Evolutionary conservation across 2,888 invertebrate species (phyloP).

Genomic region (Andrena bucephala): DNA sequence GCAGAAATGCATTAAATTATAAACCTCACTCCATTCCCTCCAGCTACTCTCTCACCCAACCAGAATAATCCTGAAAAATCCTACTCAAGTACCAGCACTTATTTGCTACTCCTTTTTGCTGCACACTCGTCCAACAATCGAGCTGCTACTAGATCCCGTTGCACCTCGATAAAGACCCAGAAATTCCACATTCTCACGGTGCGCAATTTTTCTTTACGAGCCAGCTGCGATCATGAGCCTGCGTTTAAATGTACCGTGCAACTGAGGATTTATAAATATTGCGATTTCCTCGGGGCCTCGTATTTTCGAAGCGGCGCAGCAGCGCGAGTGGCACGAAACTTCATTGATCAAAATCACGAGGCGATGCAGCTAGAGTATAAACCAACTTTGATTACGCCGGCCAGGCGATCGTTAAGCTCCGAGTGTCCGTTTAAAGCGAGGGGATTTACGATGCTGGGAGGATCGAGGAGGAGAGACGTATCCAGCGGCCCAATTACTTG

Average conservation of each 20-base stretch:
- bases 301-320: neutral
- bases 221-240: neutral
- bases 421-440: slow-evolving; percentile 25
- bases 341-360: slow-evolving; percentile 14
- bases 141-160: neutral
- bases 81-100: neutral
- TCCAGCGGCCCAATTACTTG: slow-evolving; percentile 11
- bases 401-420: slow-evolving; percentile 35
- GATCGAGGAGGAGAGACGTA: neutral
- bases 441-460: slow-evolving; percentile 45
- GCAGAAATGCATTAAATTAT: slow-evolving; percentile 28
- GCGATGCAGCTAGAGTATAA: neutral
- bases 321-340: neutral
- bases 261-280: neutral
- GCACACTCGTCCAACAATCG: neutral
- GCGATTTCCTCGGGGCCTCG: neutral
- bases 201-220: neutral
- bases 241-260: neutral
- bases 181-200: neutral
- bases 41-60: neutral
- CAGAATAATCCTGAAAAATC: slow-evolving; percentile 9
- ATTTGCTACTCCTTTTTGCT: neutral
- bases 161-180: neutral
- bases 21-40: slow-evolving; percentile 17
- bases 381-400: slow-evolving; percentile 13